These are phyloP conservation scores for Cosmopolites sordidus DNA, from an alignment of 2,888 invertebrate species.

Conservation along the genomic window DNA sequence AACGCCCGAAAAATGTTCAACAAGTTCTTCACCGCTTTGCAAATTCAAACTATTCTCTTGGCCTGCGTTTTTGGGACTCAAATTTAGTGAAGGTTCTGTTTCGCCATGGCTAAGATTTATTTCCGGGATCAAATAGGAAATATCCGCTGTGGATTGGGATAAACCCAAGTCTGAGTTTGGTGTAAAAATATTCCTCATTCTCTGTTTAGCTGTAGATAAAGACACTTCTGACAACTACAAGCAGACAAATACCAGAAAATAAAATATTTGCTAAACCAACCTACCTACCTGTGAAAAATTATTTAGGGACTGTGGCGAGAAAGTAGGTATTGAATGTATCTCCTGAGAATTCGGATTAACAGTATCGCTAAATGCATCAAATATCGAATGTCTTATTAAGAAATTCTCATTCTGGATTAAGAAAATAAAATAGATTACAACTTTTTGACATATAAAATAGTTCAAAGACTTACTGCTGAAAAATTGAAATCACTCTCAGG, in stretches of 20 bases:
- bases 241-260: no score
- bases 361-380: slow-evolving; percentile 3
- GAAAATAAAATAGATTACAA: no score
- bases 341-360: no score
- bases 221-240: neutral
- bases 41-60: no score
- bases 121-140: slow-evolving; percentile 24
- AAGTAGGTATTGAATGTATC: no score
- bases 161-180: neutral
- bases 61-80: no score
- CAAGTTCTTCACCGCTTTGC: no score
- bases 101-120: slow-evolving; percentile 20
- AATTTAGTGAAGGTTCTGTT: neutral
- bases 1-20: no score
- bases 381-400: slow-evolving; percentile 13
- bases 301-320: no score
- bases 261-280: no score
- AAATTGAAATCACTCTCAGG: neutral
- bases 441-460: no score
- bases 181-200: slow-evolving; percentile 17
- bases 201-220: neutral
- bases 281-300: no score
- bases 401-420: neutral
- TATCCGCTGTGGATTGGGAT: neutral
- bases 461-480: neutral